Base-by-base conservation (phyloP, 2,888 invertebrate genomes). In the Timema cristinae region DNA sequence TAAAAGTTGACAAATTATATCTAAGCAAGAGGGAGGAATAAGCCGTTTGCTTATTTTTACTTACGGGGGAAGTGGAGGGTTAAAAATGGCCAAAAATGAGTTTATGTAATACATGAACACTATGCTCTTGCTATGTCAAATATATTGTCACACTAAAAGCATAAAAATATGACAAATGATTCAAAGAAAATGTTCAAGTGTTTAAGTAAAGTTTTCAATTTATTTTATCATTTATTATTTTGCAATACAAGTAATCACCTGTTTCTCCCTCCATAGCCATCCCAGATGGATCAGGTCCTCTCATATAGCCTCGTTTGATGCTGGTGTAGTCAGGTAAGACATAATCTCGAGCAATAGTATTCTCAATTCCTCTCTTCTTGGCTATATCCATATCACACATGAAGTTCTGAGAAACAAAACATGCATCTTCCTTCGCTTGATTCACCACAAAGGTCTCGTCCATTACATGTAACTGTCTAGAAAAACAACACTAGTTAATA, bases 401-500 rank as follows among this genome's bases (percentile, higher is more conserved):
- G 78, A 97, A 95, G 80, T 98, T 86, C 76, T 88, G 85, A 0
- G 97, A 91, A 0, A 98, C 95, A 84, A 90, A 99, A 81, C 98
- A 98, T 0, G 93, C 90, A 81, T 99, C 98, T 83, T 99, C 99
- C 82, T 99, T 99, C 0, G 92, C 93, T 84, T 99, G 98, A 83
- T 99, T 99, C 67, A 99, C 95, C 0, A 99, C 97, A 83, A 94
- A 97, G 0, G 97, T 97, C 82, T 99, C 99, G 81, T 98, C 98
- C 95, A 98, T 96, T 0, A 99, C 97, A 85, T 99, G 95, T 66
- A 98, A 83, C 80, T 98, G 98, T 61, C 91, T 85, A 77, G n/a
- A 75, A 74, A 59, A 52, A 73, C 63, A 13, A 71, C 52, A 67
- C 49, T 48, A 51, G 16, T 15, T 59, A 16, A 16, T 47, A 16